These are phyloP conservation scores for Malurus elegans DNA, from an alignment of 2,113 vertebrate genomes.

Conservation along the genomic window DNA sequence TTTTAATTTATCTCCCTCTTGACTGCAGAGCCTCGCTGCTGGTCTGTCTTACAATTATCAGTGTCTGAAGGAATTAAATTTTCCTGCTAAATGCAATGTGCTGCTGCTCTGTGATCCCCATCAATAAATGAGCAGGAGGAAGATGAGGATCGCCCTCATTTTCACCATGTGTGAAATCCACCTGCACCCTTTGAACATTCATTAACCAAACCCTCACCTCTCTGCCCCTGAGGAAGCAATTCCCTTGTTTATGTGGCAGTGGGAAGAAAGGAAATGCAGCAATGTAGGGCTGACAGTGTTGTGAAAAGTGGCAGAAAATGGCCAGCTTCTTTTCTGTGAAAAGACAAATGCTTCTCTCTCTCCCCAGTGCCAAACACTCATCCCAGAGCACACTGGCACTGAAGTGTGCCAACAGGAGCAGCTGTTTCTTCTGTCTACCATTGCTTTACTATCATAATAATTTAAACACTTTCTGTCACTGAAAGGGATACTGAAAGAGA, in stretches of 20 bases:
- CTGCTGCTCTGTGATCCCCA: neutral
- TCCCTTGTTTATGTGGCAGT: neutral
- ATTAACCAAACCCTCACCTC: neutral
- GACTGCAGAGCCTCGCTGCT: neutral
- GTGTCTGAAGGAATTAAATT: neutral
- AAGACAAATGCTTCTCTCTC: neutral
- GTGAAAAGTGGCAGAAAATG: neutral
- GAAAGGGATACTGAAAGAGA: neutral
- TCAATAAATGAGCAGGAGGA: neutral
- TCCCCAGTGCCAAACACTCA: neutral
- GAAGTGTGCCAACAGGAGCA: neutral
- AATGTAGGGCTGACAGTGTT: neutral
- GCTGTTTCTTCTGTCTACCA: neutral
- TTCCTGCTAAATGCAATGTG: neutral
- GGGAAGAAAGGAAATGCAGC: neutral
- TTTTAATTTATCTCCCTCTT: slow-evolving; percentile 6
- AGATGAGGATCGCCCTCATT: neutral
- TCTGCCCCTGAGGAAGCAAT: neutral
- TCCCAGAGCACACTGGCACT: neutral
- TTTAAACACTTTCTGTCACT: neutral
- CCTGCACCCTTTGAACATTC: neutral
- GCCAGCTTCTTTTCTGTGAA: neutral
- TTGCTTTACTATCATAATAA: neutral
- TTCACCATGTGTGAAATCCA: neutral
- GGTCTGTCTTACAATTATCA: neutral